Evolutionary conservation across 1,140 invertebrate species (phyloP), one percentile per base, ranked within the genome.

Genomic region (Drosophila mojavensis): DNA sequence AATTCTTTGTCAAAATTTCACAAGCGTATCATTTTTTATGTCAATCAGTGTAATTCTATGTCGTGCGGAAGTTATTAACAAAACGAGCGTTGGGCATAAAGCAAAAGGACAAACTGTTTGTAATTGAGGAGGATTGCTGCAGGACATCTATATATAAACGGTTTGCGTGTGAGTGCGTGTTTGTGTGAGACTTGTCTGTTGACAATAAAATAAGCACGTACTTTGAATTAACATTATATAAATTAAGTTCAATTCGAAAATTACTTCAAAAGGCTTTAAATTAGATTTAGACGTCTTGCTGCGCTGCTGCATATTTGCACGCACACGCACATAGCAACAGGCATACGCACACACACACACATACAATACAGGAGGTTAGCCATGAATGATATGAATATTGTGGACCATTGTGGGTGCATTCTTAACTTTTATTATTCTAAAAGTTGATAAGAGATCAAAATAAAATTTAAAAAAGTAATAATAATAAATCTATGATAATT

Each of bases 1-100:
- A 2, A 53, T n/a, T 26, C 26, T 50, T 11, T 11, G 10, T 7
- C 3, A 24, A 24, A 24, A 24, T 13, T 28, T 26, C 24, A 2
- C 20, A 24, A 53, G 36, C 36, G 10, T 39, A 39, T 15, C 26
- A 5, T 28, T 7, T 28, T 5, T 24, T 41, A 41, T 64, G 43
- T 41, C 24, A 33, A 0, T 2, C 28, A 55, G 68, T 71, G 69
- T 83, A 72, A 75, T 80, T 88, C 66, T 78, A 80, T 88, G 80
- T 89, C 61, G 59, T 72, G 72, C 66, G 79, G 75, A 86, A 76
- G 79, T 79, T 86, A 88, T 86, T 82, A 75, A 86, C 82, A 79
- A 77, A 80, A 83, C 58, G 65, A 67, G 61, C 63, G 71, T 61
- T 11, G 20, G 5, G 24, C 13, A 48, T 51, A 68, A 64, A 59